Evolutionary conservation across 2,113 vertebrate species (phyloP).

Genomic region (Mirounga angustirostris): DNA sequence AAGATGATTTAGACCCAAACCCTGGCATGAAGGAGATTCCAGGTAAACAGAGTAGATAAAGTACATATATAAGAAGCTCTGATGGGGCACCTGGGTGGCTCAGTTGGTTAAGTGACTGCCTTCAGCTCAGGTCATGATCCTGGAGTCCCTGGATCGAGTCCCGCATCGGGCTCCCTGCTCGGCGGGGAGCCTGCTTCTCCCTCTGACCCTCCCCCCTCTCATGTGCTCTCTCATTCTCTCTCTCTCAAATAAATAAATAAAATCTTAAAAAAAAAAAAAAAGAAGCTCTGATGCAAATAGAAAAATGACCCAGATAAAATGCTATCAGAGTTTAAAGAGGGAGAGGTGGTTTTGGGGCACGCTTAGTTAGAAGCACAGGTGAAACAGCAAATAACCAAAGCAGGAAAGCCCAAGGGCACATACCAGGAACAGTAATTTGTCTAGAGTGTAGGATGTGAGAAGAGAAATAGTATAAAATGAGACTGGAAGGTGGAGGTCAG

Average conservation of each 20-base stretch:
- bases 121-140: no score
- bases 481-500: neutral
- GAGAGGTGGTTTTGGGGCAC: neutral
- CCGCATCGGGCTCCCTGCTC: no score
- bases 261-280: neutral
- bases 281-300: conserved; percentile 6
- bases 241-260: no score
- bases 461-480: conserved; percentile 21
- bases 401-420: neutral
- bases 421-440: neutral
- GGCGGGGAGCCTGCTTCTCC: no score
- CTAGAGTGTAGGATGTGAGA: neutral
- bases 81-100: neutral
- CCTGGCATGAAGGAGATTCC: neutral
- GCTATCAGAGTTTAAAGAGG: neutral
- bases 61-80: neutral
- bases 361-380: neutral
- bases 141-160: no score
- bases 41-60: conserved; percentile 29
- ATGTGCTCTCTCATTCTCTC: no score
- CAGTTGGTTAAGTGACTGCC: no score
- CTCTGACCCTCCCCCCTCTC: no score
- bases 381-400: neutral
- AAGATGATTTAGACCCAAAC: conserved; percentile 32
- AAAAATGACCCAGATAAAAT: neutral